Base-by-base conservation (phyloP, 2,113 vertebrate genomes). In the Ptilorrhoa leucosticta region DNA sequence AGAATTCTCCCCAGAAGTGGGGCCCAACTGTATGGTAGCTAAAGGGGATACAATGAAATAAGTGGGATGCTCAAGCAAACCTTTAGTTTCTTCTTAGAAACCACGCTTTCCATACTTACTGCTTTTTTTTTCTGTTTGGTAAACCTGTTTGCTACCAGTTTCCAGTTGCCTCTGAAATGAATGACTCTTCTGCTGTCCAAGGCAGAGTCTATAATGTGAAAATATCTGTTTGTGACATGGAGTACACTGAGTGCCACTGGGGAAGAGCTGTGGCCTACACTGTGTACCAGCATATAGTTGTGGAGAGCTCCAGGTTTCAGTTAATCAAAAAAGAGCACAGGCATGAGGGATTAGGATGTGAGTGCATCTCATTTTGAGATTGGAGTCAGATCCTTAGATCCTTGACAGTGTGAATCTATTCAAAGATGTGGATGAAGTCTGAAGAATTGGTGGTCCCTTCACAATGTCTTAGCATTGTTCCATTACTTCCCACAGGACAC, bases 1-100 rank as follows among this genome's bases (percentile, higher is more conserved):
- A 37, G 24, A 33, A 50, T 72, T 87, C 47, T 72, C 23, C 9
- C n/a, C 61, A 73, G 19, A 53, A 69, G 31, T 42, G 14, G n/a
- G 15, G 8, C 10, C 27, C 12, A 42, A 14, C 31, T 64, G 1
- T 63, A 3, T 30, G 16, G 21, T 56, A 70, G 31, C 24, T 91
- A 27, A 65, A 53, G 33, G 18, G 3, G 2, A 28, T 65, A 19
- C 18, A 53, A 31, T 0, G 0, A 80, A 78, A 45, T 28, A 63
- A 78, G 28, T 51, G n/a, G 11, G 8, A n/a, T 79, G 30, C 5
- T 23, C 40, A 76, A 61, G 10, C 3, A 81, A 39, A 69, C 16
- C 4, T 54, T 87, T 39, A 42, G 5, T 40, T 80, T 93, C 31
- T 83, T 33, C 21, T 78, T 51, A 73, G 33, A 15, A 44, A 60